Evolutionary conservation across 2,797 vertebrate genomes (phyloP), one percentile per base, ranked within the genome.

Genomic region (Glyptemys insculpta): DNA sequence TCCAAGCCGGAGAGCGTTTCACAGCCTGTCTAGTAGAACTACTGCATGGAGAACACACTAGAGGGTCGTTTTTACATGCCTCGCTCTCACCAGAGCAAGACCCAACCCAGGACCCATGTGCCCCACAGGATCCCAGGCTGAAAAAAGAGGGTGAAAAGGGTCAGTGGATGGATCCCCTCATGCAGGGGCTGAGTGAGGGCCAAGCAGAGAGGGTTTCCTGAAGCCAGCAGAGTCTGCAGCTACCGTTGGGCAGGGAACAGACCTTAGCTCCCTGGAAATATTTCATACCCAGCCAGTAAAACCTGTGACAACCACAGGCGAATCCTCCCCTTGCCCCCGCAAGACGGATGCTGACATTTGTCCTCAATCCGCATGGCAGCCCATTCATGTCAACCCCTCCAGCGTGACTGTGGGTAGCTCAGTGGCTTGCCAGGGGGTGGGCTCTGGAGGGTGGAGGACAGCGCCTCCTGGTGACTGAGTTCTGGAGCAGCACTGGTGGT

Each of bases 331-430:
- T 65, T 37, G 44, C 15, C 74, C 19, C 79, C 23, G 19, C 11
- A 21, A 74, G 44, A 15, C 44, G 79, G 1, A 68, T 83, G 4
- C 23, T 62, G 79, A 49, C 31, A 31, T 37, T 86, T 12, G 56
- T 27, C 15, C 74, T 76, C 14, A 76, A 16, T 16, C 14, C 8
- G 27, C 27, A 31, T 6, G 29, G 29, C 18, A 11, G 54, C 8
- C 7, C 9, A 12, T 27, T 49, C 27, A 29, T 14, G n/a, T 85
- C 79, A 53, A 27, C 0, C 5, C 68, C 79, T 84, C 76, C 85
- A 87, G 5, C 0, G 0, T 47, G 27, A 0, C 8, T 25, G 27
- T 62, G 83, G 12, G 76, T 41, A 76, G 81, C 34, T 21, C 31
- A 16, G 68, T 72, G 21, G 8, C n/a, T 72, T 72, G 65, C 44